These are phyloP conservation scores for Cybosia mesomella DNA, from an alignment of 2,888 invertebrate species.

Conservation along the genomic window DNA sequence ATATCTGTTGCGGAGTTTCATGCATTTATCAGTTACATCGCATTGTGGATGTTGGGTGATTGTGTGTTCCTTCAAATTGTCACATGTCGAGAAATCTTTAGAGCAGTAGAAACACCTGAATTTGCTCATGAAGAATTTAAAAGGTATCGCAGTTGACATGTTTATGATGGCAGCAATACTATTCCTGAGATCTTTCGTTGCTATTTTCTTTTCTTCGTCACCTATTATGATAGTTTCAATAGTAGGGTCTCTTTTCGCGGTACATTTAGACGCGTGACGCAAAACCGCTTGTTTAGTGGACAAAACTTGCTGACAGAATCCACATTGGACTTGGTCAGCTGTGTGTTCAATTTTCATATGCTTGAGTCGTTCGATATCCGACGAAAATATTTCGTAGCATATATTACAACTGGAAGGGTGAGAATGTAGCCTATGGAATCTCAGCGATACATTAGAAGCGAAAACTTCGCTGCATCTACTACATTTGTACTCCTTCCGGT, in stretches of 20 bases:
- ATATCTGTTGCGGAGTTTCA: conserved; percentile 68
- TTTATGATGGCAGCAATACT: conserved; percentile 72
- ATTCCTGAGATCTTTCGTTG: conserved; percentile 64
- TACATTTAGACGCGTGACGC: conserved; percentile 68
- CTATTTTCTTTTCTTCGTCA: conserved; percentile 55
- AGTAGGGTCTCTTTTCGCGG: conserved; percentile 33
- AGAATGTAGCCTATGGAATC: conserved; percentile 64
- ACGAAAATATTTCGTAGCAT: conserved; percentile 69
- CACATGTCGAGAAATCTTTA: conserved; percentile 69
- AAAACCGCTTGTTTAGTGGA: conserved; percentile 69
- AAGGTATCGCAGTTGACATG: conserved; percentile 75
- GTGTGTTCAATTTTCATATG: conserved; percentile 73
- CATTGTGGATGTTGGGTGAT: conserved; percentile 69
- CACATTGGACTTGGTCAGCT: conserved; percentile 60
- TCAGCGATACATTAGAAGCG: conserved; percentile 54
- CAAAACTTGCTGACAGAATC: conserved; percentile 67
- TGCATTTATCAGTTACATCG: conserved; percentile 66
- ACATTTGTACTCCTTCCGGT: conserved; percentile 66
- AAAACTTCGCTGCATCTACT: conserved; percentile 63
- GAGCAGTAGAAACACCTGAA: conserved; percentile 79
- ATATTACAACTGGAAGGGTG: conserved; percentile 73
- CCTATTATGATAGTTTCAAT: conserved; percentile 43
- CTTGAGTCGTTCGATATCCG: conserved; percentile 61
- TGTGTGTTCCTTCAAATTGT: conserved; percentile 71
- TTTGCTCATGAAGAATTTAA: conserved; percentile 72